Percentiles rank a stretch among this genome's conserved stretches.
Evolutionary conservation across 2,797 vertebrate species (phyloP).

Genomic region (Gymnocypris eckloni): DNA sequence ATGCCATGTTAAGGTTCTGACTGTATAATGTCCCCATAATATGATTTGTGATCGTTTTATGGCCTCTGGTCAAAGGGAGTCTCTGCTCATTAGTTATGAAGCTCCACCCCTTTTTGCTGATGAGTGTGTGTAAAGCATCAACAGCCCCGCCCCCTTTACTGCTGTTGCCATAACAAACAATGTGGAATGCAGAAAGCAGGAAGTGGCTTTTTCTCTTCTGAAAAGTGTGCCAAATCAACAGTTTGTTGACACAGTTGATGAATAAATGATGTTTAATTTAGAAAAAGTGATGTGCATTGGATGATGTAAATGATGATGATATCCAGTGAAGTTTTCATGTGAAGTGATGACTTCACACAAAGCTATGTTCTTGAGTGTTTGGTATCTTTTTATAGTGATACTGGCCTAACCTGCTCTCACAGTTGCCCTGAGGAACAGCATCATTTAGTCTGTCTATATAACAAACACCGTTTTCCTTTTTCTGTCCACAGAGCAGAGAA

Average conservation of each 20-base stretch:
- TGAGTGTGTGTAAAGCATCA: slow-evolving; percentile 51
- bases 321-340: neutral
- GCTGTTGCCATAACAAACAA: slow-evolving; percentile 79
- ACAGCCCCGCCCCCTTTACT: slow-evolving; percentile 39
- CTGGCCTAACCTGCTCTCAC: slow-evolving; percentile 16
- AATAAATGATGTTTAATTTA: neutral
- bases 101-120: neutral
- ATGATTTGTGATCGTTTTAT: slow-evolving; percentile 16
- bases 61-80: slow-evolving; percentile 13
- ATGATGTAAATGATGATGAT: neutral
- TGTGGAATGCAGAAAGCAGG: slow-evolving; percentile 66
- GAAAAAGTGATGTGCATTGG: neutral
- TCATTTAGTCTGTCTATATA: neutral
- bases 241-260: neutral
- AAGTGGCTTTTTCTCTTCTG: slow-evolving; percentile 59
- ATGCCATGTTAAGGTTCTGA: neutral
- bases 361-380: neutral
- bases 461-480: slow-evolving; percentile 45
- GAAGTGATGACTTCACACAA: neutral
- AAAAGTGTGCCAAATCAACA: slow-evolving; percentile 3
- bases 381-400: neutral
- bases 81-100: slow-evolving; percentile 2
- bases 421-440: neutral
- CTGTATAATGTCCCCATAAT: neutral
- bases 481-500: slow-evolving; percentile 88